These are phyloP conservation scores for Phalera bucephala DNA, from an alignment of 2,888 invertebrate species.

Conservation along the genomic window DNA sequence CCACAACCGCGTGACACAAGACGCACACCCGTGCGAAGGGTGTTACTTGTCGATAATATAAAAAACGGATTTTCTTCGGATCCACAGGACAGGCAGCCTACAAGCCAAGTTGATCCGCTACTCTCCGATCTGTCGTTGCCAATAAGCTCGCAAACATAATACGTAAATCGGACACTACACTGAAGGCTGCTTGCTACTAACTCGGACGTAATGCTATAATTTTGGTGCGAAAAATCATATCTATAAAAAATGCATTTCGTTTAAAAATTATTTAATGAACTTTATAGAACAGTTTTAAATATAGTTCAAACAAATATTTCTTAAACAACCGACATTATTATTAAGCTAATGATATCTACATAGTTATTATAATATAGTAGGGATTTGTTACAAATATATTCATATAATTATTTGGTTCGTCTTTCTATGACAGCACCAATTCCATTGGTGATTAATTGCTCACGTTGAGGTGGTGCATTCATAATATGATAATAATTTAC, in stretches of 20 bases:
- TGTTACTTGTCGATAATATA: no score
- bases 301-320: constrained; percentile 76
- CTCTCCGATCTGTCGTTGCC: no score
- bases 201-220: no score
- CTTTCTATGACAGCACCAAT: constrained; percentile 77
- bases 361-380: constrained; percentile 62
- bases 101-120: no score
- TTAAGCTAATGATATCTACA: constrained; percentile 79
- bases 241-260: constrained; percentile 27
- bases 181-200: no score
- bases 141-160: no score
- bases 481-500: constrained; percentile 74
- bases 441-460: constrained; percentile 68
- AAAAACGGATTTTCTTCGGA: no score
- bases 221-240: no score
- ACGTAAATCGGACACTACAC: no score
- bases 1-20: no score
- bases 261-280: constrained; percentile 68
- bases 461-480: constrained; percentile 66
- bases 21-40: no score
- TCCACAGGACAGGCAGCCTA: no score
- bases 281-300: constrained; percentile 61
- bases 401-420: constrained; percentile 81
- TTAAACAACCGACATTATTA: constrained; percentile 71
- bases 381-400: constrained; percentile 71